Percentiles rank a stretch among this genome's conserved stretches.
Evolutionary conservation across 2,888 invertebrate genomes (phyloP).

Genomic region (Proisotoma minuta): DNA sequence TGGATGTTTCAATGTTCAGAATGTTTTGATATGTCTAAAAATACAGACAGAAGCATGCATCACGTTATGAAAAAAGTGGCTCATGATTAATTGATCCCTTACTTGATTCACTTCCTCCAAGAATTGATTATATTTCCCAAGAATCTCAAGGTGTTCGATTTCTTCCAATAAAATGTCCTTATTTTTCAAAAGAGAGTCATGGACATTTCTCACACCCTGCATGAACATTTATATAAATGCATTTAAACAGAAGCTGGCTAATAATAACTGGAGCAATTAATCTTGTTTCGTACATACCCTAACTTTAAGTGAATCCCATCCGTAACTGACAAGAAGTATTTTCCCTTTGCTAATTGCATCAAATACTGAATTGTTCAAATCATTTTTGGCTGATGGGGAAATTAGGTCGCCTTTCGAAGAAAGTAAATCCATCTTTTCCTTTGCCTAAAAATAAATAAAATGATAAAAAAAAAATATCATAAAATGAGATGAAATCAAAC

Average conservation of each 20-base stretch:
- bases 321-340: conserved; percentile 63
- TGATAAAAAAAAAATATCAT: not conserved
- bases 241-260: too few relatives aligned
- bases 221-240: not conserved
- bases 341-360: conserved; percentile 66
- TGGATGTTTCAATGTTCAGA: conserved; percentile 30
- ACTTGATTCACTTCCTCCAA: conserved; percentile 56
- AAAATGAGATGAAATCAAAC: too few relatives aligned
- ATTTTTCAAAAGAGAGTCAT: conserved; percentile 32
- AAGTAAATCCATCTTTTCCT: conserved; percentile 20
- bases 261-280: too few relatives aligned
- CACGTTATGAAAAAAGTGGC: not conserved
- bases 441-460: conserved; percentile 13
- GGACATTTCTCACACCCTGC: conserved; percentile 36
- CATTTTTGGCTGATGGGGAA: conserved; percentile 19
- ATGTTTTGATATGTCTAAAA: conserved; percentile 36
- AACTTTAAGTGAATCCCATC: conserved; percentile 54
- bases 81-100: not conserved
- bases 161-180: conserved; percentile 46
- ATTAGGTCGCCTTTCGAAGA: conserved; percentile 7
- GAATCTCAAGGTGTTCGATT: conserved; percentile 65
- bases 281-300: too few relatives aligned
- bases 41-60: conserved; percentile 2
- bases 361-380: conserved; percentile 30
- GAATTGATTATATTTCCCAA: conserved; percentile 64